Base-by-base conservation (phyloP, 1,140 invertebrate genomes). In the Sitodiplosis mosellana region DNA sequence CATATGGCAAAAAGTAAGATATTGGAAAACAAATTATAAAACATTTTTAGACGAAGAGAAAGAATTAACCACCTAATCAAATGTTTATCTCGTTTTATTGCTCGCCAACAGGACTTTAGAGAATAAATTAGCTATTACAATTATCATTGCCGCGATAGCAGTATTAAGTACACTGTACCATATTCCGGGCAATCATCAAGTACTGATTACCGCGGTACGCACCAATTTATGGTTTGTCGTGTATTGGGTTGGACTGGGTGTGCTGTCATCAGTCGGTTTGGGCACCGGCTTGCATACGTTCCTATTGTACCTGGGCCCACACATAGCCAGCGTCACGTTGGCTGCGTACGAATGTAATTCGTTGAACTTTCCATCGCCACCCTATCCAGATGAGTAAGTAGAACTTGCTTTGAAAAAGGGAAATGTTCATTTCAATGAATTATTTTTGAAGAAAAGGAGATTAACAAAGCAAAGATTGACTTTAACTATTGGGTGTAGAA, bases 251-350 rank as follows among this genome's bases (percentile, higher is more conserved):
- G 82, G 90, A 11, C 73, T 99, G 43, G 95, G 95, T 33, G 81
- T 99, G 17, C 74, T 98, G 45, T 97, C 93, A 19, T 97, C 92
- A 10, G 90, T 99, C 42, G 95, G 96, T 2, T 71, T 99, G 27
- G 96, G 96, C 12, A 97, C 93, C 0, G 96, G 95, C 6, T 75
- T 99, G 20, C 96, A 99, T 64, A 99, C 95, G 46, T 99, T 99
- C 71, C 71, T 99, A 12, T 70, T 99, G 34, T 99, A 99, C 66
- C 69, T 99, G 54, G 93, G 94, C 18, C 88, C 89, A 18, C 82
- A 87, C 56, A 88, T 91, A 66, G 85, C 85, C 33, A 74, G 83
- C 47, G 95, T 99, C n/a, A 98, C 95, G 7, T 70, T 99, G 58
- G 95, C 96, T 38, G 96, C 92, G 0, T 96, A 95, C 66, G 93